Percentiles rank a stretch among this genome's conserved stretches.
Evolutionary conservation across 64 coral and sea anemone species (phyloP).

Genomic region (Hydrozoanthus tunicans): DNA sequence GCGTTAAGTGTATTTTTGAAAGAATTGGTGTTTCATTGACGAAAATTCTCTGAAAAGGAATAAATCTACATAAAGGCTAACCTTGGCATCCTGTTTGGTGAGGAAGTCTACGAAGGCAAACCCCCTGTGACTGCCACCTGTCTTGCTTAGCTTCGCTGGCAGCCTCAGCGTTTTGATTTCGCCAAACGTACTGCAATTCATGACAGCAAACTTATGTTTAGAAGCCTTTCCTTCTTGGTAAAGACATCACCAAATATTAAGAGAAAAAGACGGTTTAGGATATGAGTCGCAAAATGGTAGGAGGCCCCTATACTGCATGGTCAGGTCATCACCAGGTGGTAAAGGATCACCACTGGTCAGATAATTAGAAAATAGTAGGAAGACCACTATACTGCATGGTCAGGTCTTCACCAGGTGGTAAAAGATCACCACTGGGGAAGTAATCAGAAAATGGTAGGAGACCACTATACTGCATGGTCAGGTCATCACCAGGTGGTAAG

Average conservation of each 20-base stretch:
- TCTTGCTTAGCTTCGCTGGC: slow-evolving; percentile 80
- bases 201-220: not conserved
- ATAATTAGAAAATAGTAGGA: not conserved
- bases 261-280: too few species aligned
- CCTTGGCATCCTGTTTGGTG: slow-evolving; percentile 99
- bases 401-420: not conserved
- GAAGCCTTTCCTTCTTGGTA: not conserved
- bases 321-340: not conserved
- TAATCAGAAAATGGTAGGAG: not conserved
- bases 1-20: not conserved
- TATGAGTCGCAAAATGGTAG: not conserved
- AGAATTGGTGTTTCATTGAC: not conserved
- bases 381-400: not conserved
- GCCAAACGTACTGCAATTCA: slow-evolving; percentile 88
- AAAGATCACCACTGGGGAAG: not conserved
- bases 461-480: not conserved
- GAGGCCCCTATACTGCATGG: not conserved
- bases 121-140: slow-evolving; percentile 81
- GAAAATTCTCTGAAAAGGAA: not conserved
- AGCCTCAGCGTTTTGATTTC: slow-evolving; percentile 92
- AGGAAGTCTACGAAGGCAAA: slow-evolving; percentile 98
- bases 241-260: not conserved
- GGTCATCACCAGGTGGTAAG: not conserved
- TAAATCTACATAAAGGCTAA: not conserved
- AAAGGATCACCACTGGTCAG: not conserved